Base-by-base conservation (phyloP, 1,140 invertebrate genomes). In the Habropoda laboriosa region DNA sequence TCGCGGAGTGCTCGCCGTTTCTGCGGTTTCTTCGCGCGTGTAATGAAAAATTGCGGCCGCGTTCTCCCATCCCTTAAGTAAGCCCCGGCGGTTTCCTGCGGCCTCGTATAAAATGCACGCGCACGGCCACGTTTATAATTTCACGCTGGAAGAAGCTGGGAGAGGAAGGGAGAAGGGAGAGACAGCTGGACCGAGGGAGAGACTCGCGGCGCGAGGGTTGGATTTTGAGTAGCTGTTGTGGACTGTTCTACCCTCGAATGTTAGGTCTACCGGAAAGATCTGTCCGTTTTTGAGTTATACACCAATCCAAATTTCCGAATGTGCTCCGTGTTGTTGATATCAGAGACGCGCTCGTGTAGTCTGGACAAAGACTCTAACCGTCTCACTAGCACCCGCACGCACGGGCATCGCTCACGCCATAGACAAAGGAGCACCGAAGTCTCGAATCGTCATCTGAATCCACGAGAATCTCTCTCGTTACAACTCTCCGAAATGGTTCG, bases 1-100 rank as follows among this genome's bases (percentile, higher is more conserved):
- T 77, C 67, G 72, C 64, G 38, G 61, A 58, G 51, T 45, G 70
- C 57, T 10, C 24, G n/a, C 10, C 61, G 38, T 78, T 40, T 40
- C 57, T 24, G 32, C 67, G 2, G 40, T 38, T 30, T 57, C 27
- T 71, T 27, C 57, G 53, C 21, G 27, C 30, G 53, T 21, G 60
- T 68, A 75, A 80, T 75, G 82, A 83, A 76, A 80, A 76, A 85
- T 85, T 60, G 81, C 60, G 58, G 16, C 40, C 51, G 55, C 21
- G 71, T 63, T 12, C 35, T n/a, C n/a, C n/a, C 61, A 49, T 61
- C 63, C 70, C 67, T 51, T 75, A 77, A 76, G 64, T 67, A 72
- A 71, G 60, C 61, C 38, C 35, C 10, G 10, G 40, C 38, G 74
- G 64, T 38, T 60, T 72, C 60, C 32, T 47, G 21, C 24, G 35